Base-by-base conservation (phyloP, 2,113 vertebrate genomes). In the Meleagris gallopavo region DNA sequence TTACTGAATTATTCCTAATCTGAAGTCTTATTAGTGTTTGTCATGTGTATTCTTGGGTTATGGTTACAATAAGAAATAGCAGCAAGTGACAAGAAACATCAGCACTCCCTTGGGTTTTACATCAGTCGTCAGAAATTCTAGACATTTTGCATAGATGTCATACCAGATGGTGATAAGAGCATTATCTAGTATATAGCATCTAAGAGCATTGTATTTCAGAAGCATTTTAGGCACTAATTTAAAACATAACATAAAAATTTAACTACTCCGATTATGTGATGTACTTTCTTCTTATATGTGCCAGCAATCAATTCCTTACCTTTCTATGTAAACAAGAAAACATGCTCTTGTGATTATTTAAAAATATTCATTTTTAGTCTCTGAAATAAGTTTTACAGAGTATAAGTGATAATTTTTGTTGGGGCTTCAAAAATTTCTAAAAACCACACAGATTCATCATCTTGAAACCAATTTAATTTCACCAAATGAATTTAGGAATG, bases 391-490 rank as follows among this genome's bases (percentile, higher is more conserved):
- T 72, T 69, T 83, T 76, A 29, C 1, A 5, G 13, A 15, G 13
- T 50, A 50, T 9, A 21, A 62, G 9, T n/a, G 46, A 50, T 30
- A 17, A 11, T 78, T 50, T 43, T 21, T 24, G 48, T 54, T 69
- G 61, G 46, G 41, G 29, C 94, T 96, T 94, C 75, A 75, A 90
- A 89, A 43, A 24, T 7, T 34, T 84, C 90, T 76, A 54, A 89
- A 74, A 22, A 32, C 10, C 29, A 57, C 11, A 65, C 10, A 72
- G 29, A 57, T 61, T 45, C 9, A 55, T 73, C 5, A 38, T 54
- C 40, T 48, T 67, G 38, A 83, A 73, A 84, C 86, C 66, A 57
- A 82, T 93, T 95, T 93, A 10, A 17, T 90, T 79, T 86, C 41
- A 78, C 54, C 11, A 62, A 80, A 85, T 70, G 8, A 9, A 50